Conservation (phyloP, 2,797 vertebrate genomes). For the Chelidonichthys spinosus region DNA sequence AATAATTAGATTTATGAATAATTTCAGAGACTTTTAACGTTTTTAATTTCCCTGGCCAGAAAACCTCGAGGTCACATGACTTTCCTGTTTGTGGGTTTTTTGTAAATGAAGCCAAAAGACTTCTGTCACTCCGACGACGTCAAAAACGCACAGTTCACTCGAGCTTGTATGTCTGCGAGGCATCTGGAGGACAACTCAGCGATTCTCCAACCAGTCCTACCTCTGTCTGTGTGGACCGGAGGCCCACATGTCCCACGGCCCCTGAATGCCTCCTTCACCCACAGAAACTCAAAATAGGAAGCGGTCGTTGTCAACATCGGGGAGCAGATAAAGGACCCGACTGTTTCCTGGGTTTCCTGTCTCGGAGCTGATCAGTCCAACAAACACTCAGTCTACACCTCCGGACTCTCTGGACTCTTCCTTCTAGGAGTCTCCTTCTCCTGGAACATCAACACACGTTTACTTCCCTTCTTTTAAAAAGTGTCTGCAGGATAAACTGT, state of each 20-base stretch:
- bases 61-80: not conserved
- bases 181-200: conserved; percentile 47
- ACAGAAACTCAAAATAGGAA: too few species aligned
- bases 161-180: not conserved
- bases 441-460: not conserved
- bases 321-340: too few species aligned
- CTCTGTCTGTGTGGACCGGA: conserved; percentile 61
- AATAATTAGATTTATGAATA: conserved; percentile 44
- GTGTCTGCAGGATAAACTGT: too few species aligned
- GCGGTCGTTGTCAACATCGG: too few species aligned
- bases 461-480: not conserved
- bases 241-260: conserved; percentile 5
- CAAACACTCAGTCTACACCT: not conserved
- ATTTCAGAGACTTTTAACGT: not conserved
- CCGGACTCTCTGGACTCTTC: not conserved
- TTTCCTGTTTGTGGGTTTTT: conserved; percentile 5
- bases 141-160: conserved; percentile 1
- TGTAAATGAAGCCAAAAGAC: conserved; percentile 46
- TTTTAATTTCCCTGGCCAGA: not conserved
- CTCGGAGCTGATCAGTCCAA: too few species aligned
- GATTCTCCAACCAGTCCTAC: conserved; percentile 73
- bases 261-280: too few species aligned
- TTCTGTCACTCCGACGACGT: not conserved
- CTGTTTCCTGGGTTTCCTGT: too few species aligned
- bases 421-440: too few species aligned